These are phyloP conservation scores for Donacobius atricapilla DNA, from an alignment of 2,113 vertebrate species.

Conservation along the genomic window DNA sequence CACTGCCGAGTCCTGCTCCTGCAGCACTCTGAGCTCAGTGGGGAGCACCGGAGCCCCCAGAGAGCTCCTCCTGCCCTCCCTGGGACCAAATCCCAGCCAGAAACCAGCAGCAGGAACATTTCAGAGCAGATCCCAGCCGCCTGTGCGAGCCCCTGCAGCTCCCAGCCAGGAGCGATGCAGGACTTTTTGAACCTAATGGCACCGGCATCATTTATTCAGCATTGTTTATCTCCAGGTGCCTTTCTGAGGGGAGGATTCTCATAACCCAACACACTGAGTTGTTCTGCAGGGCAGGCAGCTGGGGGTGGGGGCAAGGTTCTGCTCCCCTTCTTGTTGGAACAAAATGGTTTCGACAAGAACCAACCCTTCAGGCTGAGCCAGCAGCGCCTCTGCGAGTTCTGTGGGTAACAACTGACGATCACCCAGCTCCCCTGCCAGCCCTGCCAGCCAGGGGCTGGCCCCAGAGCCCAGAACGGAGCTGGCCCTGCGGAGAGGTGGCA, in stretches of 20 bases:
- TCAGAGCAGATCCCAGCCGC: background rate
- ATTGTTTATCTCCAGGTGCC: background rate
- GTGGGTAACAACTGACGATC: accelerated
- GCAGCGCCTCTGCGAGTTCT: background rate
- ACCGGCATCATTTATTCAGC: background rate
- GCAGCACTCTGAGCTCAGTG: background rate
- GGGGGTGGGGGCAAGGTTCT: background rate
- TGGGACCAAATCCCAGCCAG: background rate
- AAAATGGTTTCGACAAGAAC: background rate
- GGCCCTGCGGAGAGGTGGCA: background rate
- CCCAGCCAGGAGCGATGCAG: accelerated
- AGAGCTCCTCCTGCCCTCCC: background rate
- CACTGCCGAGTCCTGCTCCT: background rate
- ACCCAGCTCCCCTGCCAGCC: background rate
- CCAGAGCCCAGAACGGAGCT: background rate
- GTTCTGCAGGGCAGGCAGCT: background rate
- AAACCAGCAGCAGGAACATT: background rate
- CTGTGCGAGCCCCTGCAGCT: background rate
- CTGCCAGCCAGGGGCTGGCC: no score
- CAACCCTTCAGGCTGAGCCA: background rate
- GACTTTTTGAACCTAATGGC: background rate
- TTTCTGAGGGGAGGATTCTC: background rate
- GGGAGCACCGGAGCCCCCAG: background rate
- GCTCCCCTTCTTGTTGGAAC: background rate
- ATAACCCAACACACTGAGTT: background rate